phyloP scores from a whole-genome alignment of 1,140 invertebrate genomes.

The Atta colombica region DNA sequence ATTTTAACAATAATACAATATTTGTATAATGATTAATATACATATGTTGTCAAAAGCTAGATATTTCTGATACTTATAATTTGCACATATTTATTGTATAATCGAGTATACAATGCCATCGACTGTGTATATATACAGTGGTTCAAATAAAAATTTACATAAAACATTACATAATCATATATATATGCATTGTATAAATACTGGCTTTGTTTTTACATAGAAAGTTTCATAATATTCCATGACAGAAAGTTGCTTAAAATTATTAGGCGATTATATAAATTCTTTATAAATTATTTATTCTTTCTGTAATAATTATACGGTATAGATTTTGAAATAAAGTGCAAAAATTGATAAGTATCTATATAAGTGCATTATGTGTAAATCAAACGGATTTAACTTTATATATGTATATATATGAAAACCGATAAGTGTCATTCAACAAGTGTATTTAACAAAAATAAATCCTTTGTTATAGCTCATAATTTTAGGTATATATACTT shows the following conservation, averaged over 20 bases:
- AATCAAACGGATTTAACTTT: conserved; percentile 29
- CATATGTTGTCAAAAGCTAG: conserved; percentile 46
- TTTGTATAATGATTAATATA: conserved; percentile 10
- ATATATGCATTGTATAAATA: conserved; percentile 38
- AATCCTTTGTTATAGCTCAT: conserved; percentile 19
- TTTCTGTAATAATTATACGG: background rate
- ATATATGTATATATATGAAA: conserved; percentile 12
- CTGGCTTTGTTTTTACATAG: conserved; percentile 19
- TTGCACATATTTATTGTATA: conserved; percentile 81
- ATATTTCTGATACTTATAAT: conserved; percentile 80
- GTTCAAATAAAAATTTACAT: conserved; percentile 40
- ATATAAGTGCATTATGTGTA: conserved; percentile 1
- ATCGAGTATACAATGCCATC: conserved; percentile 78
- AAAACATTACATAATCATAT: conserved; percentile 36
- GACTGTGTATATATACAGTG: conserved; percentile 48
- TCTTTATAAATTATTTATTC: conserved; percentile 31
- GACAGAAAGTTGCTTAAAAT: conserved; percentile 36
- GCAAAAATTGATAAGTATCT: conserved; percentile 15
- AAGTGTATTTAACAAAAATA: conserved; percentile 41
- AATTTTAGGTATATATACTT: conserved; percentile 28
- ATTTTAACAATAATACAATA: conserved; percentile 22
- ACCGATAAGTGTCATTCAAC: conserved; percentile 29
- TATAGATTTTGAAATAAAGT: conserved; percentile 31
- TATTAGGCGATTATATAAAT: conserved; percentile 33
- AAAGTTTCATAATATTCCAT: conserved; percentile 14